These are phyloP conservation scores for Serripes groenlandicus DNA, from an alignment of 2,888 invertebrate genomes.

Conservation along the genomic window DNA sequence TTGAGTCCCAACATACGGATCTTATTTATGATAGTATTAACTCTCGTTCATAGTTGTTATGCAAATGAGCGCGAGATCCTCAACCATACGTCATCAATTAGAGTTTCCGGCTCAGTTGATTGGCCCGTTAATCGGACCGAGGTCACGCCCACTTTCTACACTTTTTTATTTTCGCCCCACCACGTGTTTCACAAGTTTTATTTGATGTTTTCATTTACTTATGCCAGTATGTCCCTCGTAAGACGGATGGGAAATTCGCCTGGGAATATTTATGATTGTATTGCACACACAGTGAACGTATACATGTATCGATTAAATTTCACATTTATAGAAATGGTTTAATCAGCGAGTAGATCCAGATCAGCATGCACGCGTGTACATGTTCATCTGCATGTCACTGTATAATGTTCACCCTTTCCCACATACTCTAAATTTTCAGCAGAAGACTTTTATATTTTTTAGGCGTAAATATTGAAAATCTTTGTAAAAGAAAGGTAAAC, in stretches of 20 bases:
- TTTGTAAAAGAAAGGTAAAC: neutral
- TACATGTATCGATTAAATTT: too few species aligned
- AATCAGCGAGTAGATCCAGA: neutral
- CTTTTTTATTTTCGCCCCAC: slow-evolving; percentile 17
- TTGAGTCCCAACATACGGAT: neutral
- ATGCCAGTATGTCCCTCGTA: neutral
- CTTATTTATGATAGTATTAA: neutral
- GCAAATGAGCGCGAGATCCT: slow-evolving; percentile 54
- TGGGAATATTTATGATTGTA: too few species aligned
- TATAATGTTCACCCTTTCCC: too few species aligned
- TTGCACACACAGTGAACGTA: too few species aligned
- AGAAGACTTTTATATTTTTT: too few species aligned
- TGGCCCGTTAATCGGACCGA: slow-evolving; percentile 27
- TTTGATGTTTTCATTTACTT: neutral
- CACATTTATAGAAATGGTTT: too few species aligned
- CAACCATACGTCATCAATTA: slow-evolving; percentile 56
- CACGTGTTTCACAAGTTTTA: neutral
- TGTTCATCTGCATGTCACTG: too few species aligned
- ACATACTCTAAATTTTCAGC: too few species aligned
- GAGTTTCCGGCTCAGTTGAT: slow-evolving; percentile 24
- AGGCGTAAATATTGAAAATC: too few species aligned
- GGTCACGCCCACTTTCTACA: slow-evolving; percentile 41
- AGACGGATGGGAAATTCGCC: too few species aligned
- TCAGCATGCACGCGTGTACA: neutral
- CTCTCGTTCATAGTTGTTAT: slow-evolving; percentile 44